Evolutionary conservation across 2,797 vertebrate genomes (phyloP).

Genomic region (Onychomys arenicola): DNA sequence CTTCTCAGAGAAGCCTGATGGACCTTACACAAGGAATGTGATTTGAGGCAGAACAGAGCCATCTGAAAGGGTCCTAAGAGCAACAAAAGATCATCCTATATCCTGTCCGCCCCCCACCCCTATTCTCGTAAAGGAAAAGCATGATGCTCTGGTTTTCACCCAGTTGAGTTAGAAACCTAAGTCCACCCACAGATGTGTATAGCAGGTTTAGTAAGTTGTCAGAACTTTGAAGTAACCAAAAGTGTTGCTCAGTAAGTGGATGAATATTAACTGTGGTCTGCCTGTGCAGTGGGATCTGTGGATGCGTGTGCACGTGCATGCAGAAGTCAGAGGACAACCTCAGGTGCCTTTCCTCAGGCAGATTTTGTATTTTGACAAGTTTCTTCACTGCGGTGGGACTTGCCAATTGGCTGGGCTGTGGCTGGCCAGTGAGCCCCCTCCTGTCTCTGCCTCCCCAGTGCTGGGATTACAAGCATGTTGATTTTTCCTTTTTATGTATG

Average conservation of each 20-base stretch:
- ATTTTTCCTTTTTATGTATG: neutral
- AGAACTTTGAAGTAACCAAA: neutral
- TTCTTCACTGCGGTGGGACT: neutral
- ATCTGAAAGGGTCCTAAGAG: neutral
- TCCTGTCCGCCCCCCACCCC: neutral
- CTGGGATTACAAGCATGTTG: neutral
- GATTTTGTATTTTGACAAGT: neutral
- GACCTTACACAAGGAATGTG: neutral
- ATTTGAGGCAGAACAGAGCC: rapidly evolving
- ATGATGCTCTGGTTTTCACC: neutral
- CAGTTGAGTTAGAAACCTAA: neutral
- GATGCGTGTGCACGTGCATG: neutral
- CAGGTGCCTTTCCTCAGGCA: neutral
- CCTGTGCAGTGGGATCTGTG: no score
- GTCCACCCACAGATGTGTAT: neutral
- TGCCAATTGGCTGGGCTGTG: neutral
- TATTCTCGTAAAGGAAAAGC: neutral
- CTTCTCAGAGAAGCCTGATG: rapidly evolving
- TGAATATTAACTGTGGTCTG: neutral
- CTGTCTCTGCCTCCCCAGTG: neutral
- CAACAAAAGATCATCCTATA: neutral
- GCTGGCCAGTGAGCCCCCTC: neutral
- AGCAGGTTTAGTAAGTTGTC: neutral
- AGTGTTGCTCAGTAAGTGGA: neutral
- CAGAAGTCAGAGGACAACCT: neutral